These are phyloP conservation scores for Thera obeliscata DNA, from an alignment of 2,888 invertebrate genomes.

Conservation along the genomic window DNA sequence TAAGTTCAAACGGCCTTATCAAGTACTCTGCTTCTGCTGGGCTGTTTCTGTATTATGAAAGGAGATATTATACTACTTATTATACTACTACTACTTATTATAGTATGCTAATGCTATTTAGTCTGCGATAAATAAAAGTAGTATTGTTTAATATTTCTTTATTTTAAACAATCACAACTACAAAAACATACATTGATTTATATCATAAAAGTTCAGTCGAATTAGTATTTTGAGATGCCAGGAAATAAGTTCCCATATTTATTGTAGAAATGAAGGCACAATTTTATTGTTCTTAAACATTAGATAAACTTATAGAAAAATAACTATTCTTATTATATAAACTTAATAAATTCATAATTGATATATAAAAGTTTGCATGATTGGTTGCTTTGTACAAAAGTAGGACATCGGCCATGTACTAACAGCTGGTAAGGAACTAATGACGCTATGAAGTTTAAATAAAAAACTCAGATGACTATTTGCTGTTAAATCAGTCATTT, in stretches of 20 bases:
- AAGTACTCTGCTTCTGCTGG: too few species aligned
- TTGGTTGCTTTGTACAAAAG: constrained; percentile 11
- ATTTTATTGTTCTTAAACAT: background rate
- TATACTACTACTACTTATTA: too few species aligned
- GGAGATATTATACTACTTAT: too few species aligned
- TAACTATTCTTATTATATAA: background rate
- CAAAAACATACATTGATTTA: background rate
- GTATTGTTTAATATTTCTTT: too few species aligned
- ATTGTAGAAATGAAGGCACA: background rate
- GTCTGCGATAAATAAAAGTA: too few species aligned
- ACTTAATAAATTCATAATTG: background rate
- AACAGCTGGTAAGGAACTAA: too few species aligned
- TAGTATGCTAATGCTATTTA: too few species aligned
- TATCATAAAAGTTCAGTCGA: background rate
- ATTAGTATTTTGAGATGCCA: background rate
- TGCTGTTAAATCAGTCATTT: too few species aligned
- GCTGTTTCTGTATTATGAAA: too few species aligned
- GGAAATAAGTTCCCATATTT: background rate
- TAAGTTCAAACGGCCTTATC: too few species aligned
- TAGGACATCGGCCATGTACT: background rate
- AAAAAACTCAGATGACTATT: too few species aligned
- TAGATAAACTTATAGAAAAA: background rate
- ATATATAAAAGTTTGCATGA: constrained; percentile 7
- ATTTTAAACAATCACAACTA: background rate
- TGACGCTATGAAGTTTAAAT: too few species aligned